Conservation (phyloP, 64 coral and sea anemone genomes). For the Platygyra sinensis region DNA sequence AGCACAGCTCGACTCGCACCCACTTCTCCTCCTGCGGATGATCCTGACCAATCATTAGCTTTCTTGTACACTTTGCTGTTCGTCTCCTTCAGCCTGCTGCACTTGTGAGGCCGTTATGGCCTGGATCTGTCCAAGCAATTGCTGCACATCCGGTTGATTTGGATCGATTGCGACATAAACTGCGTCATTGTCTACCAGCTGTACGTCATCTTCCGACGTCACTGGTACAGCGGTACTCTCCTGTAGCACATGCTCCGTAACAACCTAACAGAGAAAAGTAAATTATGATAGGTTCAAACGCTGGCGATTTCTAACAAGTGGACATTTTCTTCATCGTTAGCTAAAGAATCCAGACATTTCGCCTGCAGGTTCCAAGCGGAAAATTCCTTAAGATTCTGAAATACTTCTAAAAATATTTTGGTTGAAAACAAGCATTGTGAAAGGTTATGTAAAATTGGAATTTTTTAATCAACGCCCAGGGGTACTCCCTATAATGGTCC, state of each 20-base stretch:
- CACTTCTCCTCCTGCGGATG: background rate
- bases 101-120: conserved; percentile 44
- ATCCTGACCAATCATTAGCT: background rate
- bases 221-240: conserved; percentile 55
- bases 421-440: too few species aligned
- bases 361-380: too few species aligned
- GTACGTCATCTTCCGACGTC: conserved; percentile 42
- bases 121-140: conserved; percentile 80
- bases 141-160: conserved; percentile 78
- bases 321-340: too few species aligned
- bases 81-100: conserved; percentile 2
- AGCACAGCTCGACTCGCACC: background rate
- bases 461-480: too few species aligned
- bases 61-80: background rate
- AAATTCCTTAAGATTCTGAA: too few species aligned
- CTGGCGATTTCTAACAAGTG: background rate
- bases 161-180: conserved; percentile 92
- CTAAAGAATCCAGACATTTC: too few species aligned
- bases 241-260: conserved; percentile 47
- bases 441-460: too few species aligned
- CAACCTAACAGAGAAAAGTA: background rate
- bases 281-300: background rate
- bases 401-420: too few species aligned
- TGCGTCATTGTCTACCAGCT: conserved; percentile 33
- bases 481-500: too few species aligned